Conservation (phyloP, 2,888 invertebrate genomes). For the Tenodera sinensis region DNA sequence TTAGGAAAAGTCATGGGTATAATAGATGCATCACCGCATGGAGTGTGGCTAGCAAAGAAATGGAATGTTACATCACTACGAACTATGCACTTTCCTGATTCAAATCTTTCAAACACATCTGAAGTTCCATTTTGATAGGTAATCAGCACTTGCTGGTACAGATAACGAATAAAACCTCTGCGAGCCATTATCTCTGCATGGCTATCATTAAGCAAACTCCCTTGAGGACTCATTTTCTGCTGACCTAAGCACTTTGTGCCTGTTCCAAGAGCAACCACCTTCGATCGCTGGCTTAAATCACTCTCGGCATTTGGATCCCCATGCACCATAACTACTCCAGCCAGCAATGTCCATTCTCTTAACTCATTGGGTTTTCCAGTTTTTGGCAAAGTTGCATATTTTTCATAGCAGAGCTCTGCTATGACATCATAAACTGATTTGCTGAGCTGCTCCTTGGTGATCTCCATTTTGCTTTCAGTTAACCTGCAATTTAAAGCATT, state of each 20-base stretch:
- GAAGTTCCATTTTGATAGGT: slow-evolving; percentile 39
- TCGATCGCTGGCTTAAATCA: slow-evolving; percentile 38
- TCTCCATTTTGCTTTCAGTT: neutral
- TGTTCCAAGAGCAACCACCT: slow-evolving; percentile 77
- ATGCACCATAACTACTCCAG: slow-evolving; percentile 63
- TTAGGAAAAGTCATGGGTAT: slow-evolving; percentile 52
- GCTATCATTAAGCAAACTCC: slow-evolving; percentile 79
- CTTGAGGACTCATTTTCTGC: slow-evolving; percentile 56
- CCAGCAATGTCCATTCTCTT: slow-evolving; percentile 80
- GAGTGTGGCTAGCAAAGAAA: slow-evolving; percentile 81
- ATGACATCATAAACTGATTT: slow-evolving; percentile 48
- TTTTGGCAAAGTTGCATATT: slow-evolving; percentile 64
- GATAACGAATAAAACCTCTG: slow-evolving; percentile 73
- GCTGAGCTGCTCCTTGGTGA: neutral
- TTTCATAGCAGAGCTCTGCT: slow-evolving; percentile 56
- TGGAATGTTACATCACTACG: slow-evolving; percentile 65
- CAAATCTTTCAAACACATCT: slow-evolving; percentile 37
- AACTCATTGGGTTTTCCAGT: slow-evolving; percentile 69
- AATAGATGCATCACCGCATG: slow-evolving; percentile 93
- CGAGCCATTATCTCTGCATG: slow-evolving; percentile 89
- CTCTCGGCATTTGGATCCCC: slow-evolving; percentile 35
- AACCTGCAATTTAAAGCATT: neutral
- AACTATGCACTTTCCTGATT: slow-evolving; percentile 48
- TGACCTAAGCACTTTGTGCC: slow-evolving; percentile 89
- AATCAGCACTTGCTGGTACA: slow-evolving; percentile 60